Base-by-base conservation (phyloP, 2,888 invertebrate genomes). In the Graphium colonna region DNA sequence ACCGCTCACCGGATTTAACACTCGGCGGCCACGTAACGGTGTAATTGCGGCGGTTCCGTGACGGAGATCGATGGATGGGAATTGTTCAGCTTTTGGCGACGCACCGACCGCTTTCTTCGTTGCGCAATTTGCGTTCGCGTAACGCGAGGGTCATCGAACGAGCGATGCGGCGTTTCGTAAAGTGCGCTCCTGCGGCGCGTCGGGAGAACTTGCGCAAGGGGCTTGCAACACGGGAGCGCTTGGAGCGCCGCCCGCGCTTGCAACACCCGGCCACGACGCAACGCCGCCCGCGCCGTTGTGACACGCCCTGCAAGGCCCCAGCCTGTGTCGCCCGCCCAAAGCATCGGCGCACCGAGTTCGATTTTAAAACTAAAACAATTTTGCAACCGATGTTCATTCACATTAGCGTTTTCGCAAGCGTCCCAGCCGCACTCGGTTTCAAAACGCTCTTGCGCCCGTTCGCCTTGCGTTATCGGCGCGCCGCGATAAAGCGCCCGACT, bases 391-490 rank as follows among this genome's bases (percentile, higher is more conserved):
- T 87, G 85, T 83, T 87, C 89, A 87, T 84, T 87, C 89, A 88
- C 88, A 89, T 90, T 90, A 86, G 86, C 71, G 82, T 89, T 90
- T 90, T 89, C 90, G 90, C 90, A 90, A 90, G 87, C 85, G 77
- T 85, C 88, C 84, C 86, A 86, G 74, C 80, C 81, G 75, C 80
- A 81, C 81, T 79, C 77, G 75, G 82, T 87, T 88, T 87, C 87
- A 85, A 87, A 88, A 88, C 80, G 82, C 5, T 12, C 10, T 3
- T 1, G 31, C 31, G 31, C 31, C 21, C 21, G 21, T 81, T 82
- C 82, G 80, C 81, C 85, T 85, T 83, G 80, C 86, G 84, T 86
- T 89, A 89, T 89, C 88, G 84, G 77, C 77, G 79, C 82, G 85
- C 77, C 77, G 79, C 82, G 88, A 87, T 88, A 88, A 87, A 87